These are phyloP conservation scores for Drosophila putrida DNA, from an alignment of 2,888 invertebrate genomes.

Conservation along the genomic window DNA sequence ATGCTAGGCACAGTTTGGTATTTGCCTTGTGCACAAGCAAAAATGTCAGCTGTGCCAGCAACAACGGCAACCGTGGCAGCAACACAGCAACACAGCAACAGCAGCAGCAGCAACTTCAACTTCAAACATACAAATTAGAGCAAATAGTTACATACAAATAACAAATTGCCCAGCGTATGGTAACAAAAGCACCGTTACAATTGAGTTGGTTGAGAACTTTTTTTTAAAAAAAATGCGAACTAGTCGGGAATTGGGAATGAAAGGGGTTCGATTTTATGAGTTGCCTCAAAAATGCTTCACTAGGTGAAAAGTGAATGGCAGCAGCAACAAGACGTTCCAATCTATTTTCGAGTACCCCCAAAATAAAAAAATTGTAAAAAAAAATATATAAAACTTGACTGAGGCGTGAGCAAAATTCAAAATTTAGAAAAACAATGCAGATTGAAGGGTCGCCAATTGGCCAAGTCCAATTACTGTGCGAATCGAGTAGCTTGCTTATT, in stretches of 20 bases:
- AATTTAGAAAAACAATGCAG: conserved; percentile 53
- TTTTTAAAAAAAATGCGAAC: conserved; percentile 39
- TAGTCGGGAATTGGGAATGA: conserved; percentile 53
- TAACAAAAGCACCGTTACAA: conserved; percentile 76
- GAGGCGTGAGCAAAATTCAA: conserved; percentile 63
- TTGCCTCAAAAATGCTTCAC: conserved; percentile 47
- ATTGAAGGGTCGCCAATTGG: conserved; percentile 21
- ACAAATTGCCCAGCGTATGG: conserved; percentile 75
- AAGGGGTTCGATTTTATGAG: conserved; percentile 69
- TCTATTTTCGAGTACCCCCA: conserved; percentile 49
- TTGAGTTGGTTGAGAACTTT: conserved; percentile 50
- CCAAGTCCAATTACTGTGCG: conserved; percentile 19
- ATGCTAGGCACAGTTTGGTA: conserved; percentile 76
- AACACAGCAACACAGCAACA: background rate
- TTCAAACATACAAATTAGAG: conserved; percentile 75
- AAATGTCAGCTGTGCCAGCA: conserved; percentile 72
- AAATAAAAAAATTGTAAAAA: conserved; percentile 16
- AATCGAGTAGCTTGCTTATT: conserved; percentile 31
- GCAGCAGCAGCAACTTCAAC: conserved; percentile 16
- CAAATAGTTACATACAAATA: conserved; percentile 71
- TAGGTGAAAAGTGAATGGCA: conserved; percentile 78
- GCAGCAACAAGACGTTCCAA: conserved; percentile 32
- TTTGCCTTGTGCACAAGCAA: conserved; percentile 75
- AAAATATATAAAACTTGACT: conserved; percentile 10
- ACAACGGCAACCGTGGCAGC: background rate